Conservation (phyloP, 2,797 vertebrate genomes). For the Spizella passerina region DNA sequence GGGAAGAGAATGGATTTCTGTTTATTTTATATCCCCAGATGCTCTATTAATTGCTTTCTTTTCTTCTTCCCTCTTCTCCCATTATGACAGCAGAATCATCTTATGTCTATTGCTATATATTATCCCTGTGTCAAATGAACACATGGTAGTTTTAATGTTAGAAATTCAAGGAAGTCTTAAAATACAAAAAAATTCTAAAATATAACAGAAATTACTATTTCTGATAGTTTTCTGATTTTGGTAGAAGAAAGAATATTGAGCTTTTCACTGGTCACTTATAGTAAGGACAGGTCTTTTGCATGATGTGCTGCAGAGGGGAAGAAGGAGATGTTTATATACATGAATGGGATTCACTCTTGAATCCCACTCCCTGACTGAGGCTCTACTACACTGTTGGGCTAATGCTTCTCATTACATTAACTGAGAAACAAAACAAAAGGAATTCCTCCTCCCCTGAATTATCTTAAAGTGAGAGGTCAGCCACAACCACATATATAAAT, state of each 20-base stretch:
- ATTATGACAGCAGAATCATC: neutral
- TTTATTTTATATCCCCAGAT: neutral
- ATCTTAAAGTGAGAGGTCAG: neutral
- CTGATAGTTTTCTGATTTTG: neutral
- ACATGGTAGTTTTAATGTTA: neutral
- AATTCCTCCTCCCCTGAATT: neutral
- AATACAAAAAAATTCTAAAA: neutral
- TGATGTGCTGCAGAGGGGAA: neutral
- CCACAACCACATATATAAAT: neutral
- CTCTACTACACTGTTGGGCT: neutral
- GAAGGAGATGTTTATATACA: neutral
- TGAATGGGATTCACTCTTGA: neutral
- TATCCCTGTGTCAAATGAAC: neutral
- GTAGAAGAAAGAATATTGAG: neutral
- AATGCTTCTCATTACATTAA: neutral
- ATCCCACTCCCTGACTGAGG: neutral
- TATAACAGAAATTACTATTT: neutral
- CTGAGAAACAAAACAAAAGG: neutral
- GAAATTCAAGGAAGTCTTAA: neutral
- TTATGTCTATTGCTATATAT: neutral
- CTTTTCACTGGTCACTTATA: neutral
- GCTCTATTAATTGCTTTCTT: constrained; percentile 14
- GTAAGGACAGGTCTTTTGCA: neutral
- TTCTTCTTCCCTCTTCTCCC: neutral
- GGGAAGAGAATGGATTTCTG: constrained; percentile 16